Evolutionary conservation across 2,113 vertebrate genomes (phyloP), one percentile per base, ranked within the genome.

Genomic region (Taurulus bubalis): DNA sequence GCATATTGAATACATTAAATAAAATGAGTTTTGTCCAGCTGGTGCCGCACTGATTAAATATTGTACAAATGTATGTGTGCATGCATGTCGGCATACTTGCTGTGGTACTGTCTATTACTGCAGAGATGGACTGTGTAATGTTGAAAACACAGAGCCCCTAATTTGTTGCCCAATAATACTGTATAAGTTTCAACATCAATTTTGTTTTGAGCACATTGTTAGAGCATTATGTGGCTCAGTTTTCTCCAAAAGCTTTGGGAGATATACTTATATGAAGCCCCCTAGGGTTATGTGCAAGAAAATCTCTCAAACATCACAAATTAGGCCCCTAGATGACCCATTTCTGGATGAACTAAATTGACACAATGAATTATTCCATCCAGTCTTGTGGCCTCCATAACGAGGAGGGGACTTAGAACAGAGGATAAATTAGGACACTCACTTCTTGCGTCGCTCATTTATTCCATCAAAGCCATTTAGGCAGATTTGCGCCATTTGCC

Each of bases 251-350:
- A 64, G 76, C 85, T 72, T 71, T 70, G 68, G 66, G 60, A 88
- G 63, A 77, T 74, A 58, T 75, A 63, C 80, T 90, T 78, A 73
- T 85, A 65, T 69, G 45, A 75, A 83, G 60, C 49, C 63, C 80
- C 84, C 66, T 7, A 49, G 89, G 85, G 79, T 83, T 87, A 71
- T 81, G 71, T 78, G 80, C 49, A 34, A 82, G 45, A 77, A 34
- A 83, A 38, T 72, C 72, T 84, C 88, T 80, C 81, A 89, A 90
- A 92, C 77, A 91, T 90, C 89, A 86, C 85, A 92, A 93, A 92
- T 92, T 82, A 91, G 92, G 87, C 87, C 92, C 88, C 91, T 84
- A 85, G 89, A 91, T 93, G 92, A 90, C 88, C 92, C 89, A 90
- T 83, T 92, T 92, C 80, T 62, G 76, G 58, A 77, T 81, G 85